Evolutionary conservation across 2,113 vertebrate species (phyloP).

Genomic region (Azemiops feae): DNA sequence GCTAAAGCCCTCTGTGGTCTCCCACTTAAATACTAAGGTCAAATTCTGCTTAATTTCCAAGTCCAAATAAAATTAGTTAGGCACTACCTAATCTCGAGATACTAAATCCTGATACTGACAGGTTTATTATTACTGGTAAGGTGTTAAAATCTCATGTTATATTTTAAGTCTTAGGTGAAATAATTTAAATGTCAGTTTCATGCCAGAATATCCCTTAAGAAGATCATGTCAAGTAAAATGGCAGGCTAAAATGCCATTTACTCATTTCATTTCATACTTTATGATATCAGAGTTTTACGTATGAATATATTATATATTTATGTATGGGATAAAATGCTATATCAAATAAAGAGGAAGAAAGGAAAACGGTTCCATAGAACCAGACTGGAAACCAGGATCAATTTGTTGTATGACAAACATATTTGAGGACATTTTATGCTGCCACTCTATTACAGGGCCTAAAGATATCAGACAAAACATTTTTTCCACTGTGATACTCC

Average conservation of each 20-base stretch:
- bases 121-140: not conserved
- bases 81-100: not conserved
- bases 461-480: not conserved
- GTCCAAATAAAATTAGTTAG: not conserved
- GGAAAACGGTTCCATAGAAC: not conserved
- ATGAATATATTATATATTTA: not conserved
- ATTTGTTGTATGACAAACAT: not conserved
- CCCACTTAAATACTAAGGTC: not conserved
- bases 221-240: not conserved
- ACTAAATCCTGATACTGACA: not conserved
- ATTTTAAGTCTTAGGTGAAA: not conserved
- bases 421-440: not conserved
- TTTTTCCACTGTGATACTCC: not conserved
- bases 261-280: not conserved
- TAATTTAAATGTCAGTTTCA: not conserved
- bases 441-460: not conserved
- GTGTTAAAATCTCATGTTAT: not conserved
- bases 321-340: not conserved
- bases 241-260: not conserved
- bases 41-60: not conserved
- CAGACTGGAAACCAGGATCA: not conserved
- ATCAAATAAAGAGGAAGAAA: not conserved
- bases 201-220: not conserved
- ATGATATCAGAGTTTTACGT: not conserved
- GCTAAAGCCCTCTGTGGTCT: not conserved